Base-by-base conservation (phyloP, 2,113 vertebrate species). In the Vulpes vulpes region DNA sequence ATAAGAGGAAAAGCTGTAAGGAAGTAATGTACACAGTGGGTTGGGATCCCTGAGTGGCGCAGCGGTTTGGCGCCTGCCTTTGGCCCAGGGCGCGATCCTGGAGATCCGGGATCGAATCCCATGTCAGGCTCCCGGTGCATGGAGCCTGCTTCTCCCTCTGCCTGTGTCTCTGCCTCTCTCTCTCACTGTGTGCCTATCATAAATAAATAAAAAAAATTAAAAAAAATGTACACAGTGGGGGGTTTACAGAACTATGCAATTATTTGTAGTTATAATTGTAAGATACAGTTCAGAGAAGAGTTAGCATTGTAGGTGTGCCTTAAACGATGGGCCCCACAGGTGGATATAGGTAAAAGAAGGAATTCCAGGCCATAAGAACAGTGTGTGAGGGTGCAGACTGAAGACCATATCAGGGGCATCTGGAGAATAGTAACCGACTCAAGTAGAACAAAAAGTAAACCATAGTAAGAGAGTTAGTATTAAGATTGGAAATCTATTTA, bases 351-450 rank as follows among this genome's bases (percentile, higher is more conserved):
- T n/a, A 69, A n/a, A 1, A 76, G 25, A 80, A 38, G 38, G 10
- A 30, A 83, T 84, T 53, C 11, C 16, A 74, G 84, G 20, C 3
- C 27, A 15, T 5, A 60, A 65, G n/a, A 79, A 32, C 4, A 19
- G 22, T 11, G 20, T 1, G 0, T 35, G 2, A 11, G 11, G 65
- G 11, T 25, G 19, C 14, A 55, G 27, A 49, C 22, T 1, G 19
- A n/a, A 69, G 43, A 57, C 35, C 19, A 32, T 11, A 69, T 38
- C 22, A 22, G 0, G 16, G 7, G 1, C 1, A 57, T 73, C 38
- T 93, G 51, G 32, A 20, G 35, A 62, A 69, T 0, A 79, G 12
- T 22, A 62, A 43, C 17, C 32, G 23, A 62, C 32, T 35, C 25
- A 20, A 84, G 60, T 7, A 67, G n/a, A 76, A 35, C 49, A 88